phyloP scores from a whole-genome alignment of 2,797 vertebrate genomes.

The Natrix natrix region DNA sequence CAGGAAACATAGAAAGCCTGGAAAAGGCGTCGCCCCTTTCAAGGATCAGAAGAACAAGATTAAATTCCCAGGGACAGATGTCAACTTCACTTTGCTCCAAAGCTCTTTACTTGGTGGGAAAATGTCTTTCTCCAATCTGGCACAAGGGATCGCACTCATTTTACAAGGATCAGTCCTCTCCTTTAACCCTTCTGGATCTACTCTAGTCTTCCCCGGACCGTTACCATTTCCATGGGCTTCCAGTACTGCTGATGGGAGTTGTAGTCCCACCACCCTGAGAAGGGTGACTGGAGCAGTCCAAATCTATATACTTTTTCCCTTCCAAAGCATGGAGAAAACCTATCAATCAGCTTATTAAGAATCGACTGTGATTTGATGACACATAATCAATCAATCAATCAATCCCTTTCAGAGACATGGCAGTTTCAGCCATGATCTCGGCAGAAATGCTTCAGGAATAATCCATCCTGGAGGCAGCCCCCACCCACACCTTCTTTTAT shows the following conservation, averaged over 20 bases:
- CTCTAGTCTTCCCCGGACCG: not conserved
- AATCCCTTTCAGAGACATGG: not conserved
- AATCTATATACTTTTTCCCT: not conserved
- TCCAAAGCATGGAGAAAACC: not conserved
- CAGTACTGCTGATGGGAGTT: not conserved
- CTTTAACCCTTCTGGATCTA: not conserved
- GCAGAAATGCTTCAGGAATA: slow-evolving; percentile 5
- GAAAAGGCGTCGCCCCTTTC: not conserved
- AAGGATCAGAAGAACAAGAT: not conserved
- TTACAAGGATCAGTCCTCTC: not conserved
- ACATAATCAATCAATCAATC: not conserved
- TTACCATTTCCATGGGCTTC: not conserved
- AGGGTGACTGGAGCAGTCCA: not conserved
- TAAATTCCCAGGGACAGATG: not conserved
- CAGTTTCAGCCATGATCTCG: slow-evolving; percentile 1
- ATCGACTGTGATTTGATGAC: not conserved
- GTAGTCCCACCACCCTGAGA: not conserved
- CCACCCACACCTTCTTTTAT: not conserved
- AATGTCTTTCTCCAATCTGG: not conserved
- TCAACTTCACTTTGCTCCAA: not conserved
- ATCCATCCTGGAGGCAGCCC: not conserved
- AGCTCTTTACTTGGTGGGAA: not conserved
- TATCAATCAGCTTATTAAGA: not conserved
- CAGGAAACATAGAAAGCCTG: not conserved
- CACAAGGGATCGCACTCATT: not conserved